phyloP scores from a whole-genome alignment of 2,888 invertebrate species.

The Lissocephala sabroskyi region DNA sequence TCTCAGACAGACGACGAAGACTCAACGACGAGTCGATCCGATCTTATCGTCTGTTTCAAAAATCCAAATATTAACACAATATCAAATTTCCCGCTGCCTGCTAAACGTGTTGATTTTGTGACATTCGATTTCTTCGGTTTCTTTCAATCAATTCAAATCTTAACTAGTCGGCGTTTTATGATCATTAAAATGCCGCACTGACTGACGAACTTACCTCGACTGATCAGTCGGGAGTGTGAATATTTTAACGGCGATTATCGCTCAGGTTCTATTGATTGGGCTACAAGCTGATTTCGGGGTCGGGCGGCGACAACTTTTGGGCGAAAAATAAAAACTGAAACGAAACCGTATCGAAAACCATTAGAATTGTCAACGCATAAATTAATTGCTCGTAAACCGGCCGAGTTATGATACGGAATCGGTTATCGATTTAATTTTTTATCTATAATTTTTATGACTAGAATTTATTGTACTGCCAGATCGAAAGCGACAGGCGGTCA shows the following conservation, averaged over 20 bases:
- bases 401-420: conserved; percentile 56
- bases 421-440: conserved; percentile 22
- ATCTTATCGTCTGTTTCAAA: too few species aligned
- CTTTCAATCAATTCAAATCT: too few species aligned
- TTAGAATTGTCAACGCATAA: conserved; percentile 71
- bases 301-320: neutral
- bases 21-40: too few species aligned
- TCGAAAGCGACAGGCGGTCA: conserved; percentile 4
- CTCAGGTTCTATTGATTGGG: too few species aligned
- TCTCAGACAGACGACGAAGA: too few species aligned
- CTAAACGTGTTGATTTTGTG: conserved; percentile 15
- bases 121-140: conserved; percentile 22
- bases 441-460: conserved; percentile 5
- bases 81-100: conserved; percentile 54
- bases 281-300: too few species aligned
- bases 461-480: neutral
- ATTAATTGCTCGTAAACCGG: conserved; percentile 68
- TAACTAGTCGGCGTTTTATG: conserved; percentile 55
- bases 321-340: conserved; percentile 13
- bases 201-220: too few species aligned
- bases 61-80: conserved; percentile 37
- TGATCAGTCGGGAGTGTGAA: too few species aligned
- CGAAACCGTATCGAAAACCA: conserved; percentile 48
- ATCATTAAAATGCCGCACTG: conserved; percentile 47
- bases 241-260: too few species aligned